Evolutionary conservation across 2,113 vertebrate genomes (phyloP), one percentile per base, ranked within the genome.

Genomic region (Corapipo altera): DNA sequence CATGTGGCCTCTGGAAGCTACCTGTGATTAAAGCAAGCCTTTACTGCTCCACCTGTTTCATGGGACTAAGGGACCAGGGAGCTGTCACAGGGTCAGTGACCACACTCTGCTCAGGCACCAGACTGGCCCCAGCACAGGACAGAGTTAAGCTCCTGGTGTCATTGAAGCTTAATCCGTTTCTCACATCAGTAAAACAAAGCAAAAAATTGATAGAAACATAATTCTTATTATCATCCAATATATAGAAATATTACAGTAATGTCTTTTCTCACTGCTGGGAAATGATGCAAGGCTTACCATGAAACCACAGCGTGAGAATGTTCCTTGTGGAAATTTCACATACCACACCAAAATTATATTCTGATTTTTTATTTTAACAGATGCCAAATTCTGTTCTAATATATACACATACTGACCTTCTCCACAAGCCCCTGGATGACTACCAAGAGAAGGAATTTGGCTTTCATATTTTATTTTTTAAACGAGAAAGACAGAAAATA

Each of bases 401-500:
- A 93, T 89, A 79, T 75, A 86, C 64, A 89, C 12, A 51, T n/a
- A 86, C 17, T 89, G 72, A 66, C 76, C 72, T 89, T 94, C 1
- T 2, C 7, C 54, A 91, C 46, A 64, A 92, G 62, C 32, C 80
- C 57, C 73, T 85, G 32, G 32, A 74, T 75, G 79, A 93, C 69
- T 93, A 93, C 69, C 49, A 91, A 92, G 73, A 92, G 96, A 86
- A 89, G 49, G 65, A 94, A 96, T 91, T 96, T 96, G 77, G 94
- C 92, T 95, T 96, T 92, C 49, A 72, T 67, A 69, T 77, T 64
- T 91, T 96, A 96, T 96, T 96, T 93, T 95, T 95, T 83, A 91
- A 95, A 96, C 73, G 89, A 94, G 87, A 96, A 94, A 94, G 90
- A 95, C 73, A 94, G 88, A 93, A 97, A 96, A 94, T 92, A 93